Conservation (phyloP, 2,113 vertebrate genomes). For the Tupaia tana region DNA sequence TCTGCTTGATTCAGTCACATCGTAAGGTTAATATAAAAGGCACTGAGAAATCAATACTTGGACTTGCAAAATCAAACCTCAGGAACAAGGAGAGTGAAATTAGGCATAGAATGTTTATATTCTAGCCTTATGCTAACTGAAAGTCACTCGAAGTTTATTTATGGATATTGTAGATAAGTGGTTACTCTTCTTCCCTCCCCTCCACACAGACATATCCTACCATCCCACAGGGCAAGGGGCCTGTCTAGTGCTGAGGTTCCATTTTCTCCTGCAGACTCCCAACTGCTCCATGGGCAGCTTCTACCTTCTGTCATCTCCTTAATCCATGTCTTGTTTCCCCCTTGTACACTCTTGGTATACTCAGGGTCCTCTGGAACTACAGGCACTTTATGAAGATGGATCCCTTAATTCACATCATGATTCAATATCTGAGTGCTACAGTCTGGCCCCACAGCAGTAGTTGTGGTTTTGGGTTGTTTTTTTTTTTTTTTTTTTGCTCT, state of each 20-base stretch:
- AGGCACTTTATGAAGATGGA: background rate
- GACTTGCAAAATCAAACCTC: conserved; percentile 39
- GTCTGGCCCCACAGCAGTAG: background rate
- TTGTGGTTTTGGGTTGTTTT: too few relatives aligned
- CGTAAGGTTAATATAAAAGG: background rate
- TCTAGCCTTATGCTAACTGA: background rate
- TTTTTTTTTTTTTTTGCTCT: too few relatives aligned
- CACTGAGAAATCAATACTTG: conserved; percentile 8
- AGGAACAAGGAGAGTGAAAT: background rate
- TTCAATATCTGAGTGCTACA: background rate
- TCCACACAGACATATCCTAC: background rate
- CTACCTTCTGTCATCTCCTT: background rate
- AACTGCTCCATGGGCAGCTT: background rate
- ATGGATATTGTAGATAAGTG: background rate
- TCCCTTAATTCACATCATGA: background rate
- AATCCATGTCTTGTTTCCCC: background rate
- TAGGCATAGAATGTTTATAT: background rate
- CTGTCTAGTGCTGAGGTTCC: background rate
- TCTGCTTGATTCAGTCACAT: background rate
- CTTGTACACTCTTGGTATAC: background rate
- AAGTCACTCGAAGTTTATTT: background rate
- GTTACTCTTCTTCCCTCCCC: background rate
- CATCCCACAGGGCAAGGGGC: background rate
- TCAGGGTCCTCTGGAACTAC: background rate
- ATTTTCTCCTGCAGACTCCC: background rate